Evolutionary conservation across 1,140 invertebrate species (phyloP), one percentile per base, ranked within the genome.

Genomic region (Probaryconus sp.): DNA sequence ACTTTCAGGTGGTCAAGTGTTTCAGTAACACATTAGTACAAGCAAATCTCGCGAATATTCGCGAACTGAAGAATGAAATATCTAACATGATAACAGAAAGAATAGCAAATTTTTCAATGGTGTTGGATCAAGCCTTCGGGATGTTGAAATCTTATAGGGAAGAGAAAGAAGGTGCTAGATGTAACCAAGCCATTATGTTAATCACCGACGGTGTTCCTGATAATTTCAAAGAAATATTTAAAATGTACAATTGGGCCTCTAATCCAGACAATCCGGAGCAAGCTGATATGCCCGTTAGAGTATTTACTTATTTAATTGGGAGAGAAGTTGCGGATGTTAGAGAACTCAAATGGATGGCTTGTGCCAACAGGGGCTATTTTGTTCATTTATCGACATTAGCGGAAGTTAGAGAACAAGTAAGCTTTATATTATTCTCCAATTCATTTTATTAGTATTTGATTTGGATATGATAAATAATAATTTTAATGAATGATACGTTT

Each of bases 271-370:
- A 92, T 71, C 92, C 95, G 67, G 94, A 98, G 11, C 91, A 97
- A 76, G 93, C 80, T 2, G 88, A 90, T 76, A 94, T 92, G 85
- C 92, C 95, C 64, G 95, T 98, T 6, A 90, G 98, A 75, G 93
- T 99, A 61, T 99, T 99, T 87, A 98, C 98, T 17, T 99, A 98
- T 90, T 89, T 99, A 63, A 96, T 99, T 87, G 97, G 97, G 38
- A 91, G 95, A 81, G 97, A 99, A 89, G 92, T 93, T 13, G 90
- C 91, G 4, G 93, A 95, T 85, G 92, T 93, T 11, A 89, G 91
- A 76, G 91, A 98, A 81, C 94, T 98, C 68, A 94, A 95, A 81
- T 98, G 95, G 95, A 99, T 99, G 94, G 97, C 98, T 31, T 99
- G 98, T 87, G 93, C 92, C 2, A 99, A 99, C 88, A 83, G 90